Conservation (phyloP, 2,113 vertebrate genomes). For the Eclectus roratus region DNA sequence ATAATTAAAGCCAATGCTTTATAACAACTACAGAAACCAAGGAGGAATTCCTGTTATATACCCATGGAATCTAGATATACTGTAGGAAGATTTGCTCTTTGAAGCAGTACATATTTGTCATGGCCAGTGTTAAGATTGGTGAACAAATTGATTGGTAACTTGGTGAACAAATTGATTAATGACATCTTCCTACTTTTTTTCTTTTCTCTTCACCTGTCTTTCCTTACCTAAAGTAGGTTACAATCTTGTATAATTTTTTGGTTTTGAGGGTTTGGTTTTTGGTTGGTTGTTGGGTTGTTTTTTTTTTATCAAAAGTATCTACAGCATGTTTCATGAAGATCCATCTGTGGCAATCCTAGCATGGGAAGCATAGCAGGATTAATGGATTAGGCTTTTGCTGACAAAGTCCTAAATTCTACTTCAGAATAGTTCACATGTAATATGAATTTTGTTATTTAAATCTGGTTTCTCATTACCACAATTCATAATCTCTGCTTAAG, state of each 20-base stretch:
- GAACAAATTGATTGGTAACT: neutral
- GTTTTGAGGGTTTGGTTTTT: neutral
- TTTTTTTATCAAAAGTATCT: neutral
- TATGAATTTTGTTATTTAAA: neutral
- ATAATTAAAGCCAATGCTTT: neutral
- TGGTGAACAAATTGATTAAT: neutral
- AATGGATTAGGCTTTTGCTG: neutral
- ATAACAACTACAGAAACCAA: neutral
- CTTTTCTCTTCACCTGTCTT: neutral
- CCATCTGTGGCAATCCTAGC: neutral
- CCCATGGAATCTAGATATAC: neutral
- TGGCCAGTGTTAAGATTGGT: neutral
- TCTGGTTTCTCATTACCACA: neutral
- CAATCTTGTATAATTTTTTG: neutral
- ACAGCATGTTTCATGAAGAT: neutral
- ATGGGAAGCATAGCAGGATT: neutral
- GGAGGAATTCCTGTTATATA: neutral
- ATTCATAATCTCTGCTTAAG: neutral
- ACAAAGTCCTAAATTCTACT: neutral
- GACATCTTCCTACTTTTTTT: neutral
- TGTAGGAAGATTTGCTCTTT: neutral
- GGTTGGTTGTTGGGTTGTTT: neutral
- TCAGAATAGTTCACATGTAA: neutral
- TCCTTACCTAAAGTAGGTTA: neutral
- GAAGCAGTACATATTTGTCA: neutral